Evolutionary conservation across 2,888 invertebrate species (phyloP), one percentile per base, ranked within the genome.

Genomic region (Micoletzkya japonica): DNA sequence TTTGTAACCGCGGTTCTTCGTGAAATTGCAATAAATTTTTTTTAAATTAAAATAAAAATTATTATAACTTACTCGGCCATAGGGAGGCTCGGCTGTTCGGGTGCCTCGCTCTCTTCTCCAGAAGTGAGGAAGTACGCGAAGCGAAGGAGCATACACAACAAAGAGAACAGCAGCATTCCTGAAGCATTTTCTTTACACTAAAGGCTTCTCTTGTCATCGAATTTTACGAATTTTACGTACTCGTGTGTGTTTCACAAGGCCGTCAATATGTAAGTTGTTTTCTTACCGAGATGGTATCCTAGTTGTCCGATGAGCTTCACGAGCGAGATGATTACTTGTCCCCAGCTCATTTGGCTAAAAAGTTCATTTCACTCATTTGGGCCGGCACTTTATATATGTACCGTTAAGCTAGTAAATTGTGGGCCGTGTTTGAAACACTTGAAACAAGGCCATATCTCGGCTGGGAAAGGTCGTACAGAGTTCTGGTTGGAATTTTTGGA

Each of bases 101-200:
- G 28, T 17, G 57, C 64, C 37, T 77, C 72, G 36, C 73, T 71
- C 17, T 79, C 80, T 6, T 83, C 81, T 28, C 79, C 80, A 0
- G 75, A 72, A 56, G 81, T 83, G 52, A 85, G 70, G 74, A 76
- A 84, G 76, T 81, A 83, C 24, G 77, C 77, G 73, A 85, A 85
- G 50, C 82, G 79, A 75, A 78, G 73, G 54, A 79, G 66, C 6
- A 77, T 79, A 68, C 74, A 70, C 32, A 78, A 50, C 20, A 79
- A 72, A n/a, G 68, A 44, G 32, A 68, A 36, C 1, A 68, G 30
- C 17, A 49, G n/a, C 1, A 57, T 28, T 24, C 64, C 64, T 64
- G 64, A 57, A 57, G 14, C 39, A 39, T 7, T 17, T n/a, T n/a
- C 24, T 52, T n/a, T 14, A 52, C 24, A 56, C 14, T n/a, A 56